These are phyloP conservation scores for Harlomillsia oculata DNA, from an alignment of 1,140 invertebrate species.

Conservation along the genomic window DNA sequence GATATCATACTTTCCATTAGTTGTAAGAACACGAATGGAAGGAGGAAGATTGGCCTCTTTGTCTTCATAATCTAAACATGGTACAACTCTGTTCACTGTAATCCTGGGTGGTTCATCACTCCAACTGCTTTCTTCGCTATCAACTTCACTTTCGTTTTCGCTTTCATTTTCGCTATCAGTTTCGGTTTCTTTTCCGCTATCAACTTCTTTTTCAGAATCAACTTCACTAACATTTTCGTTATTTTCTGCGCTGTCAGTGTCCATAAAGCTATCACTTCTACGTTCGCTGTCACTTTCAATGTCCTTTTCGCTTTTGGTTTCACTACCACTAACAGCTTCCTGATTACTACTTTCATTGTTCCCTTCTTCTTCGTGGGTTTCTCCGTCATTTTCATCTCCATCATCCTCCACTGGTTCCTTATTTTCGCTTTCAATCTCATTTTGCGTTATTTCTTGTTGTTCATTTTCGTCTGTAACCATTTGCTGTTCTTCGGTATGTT, in stretches of 20 bases:
- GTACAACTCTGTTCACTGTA: not conserved
- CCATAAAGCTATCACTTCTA: no score
- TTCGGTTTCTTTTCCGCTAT: not conserved
- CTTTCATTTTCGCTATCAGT: no score
- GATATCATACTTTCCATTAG: slow-evolving; percentile 19
- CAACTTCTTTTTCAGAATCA: not conserved
- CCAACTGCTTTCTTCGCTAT: not conserved
- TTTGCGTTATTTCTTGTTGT: not conserved
- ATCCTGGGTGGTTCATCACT: not conserved
- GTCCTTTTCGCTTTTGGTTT: not conserved
- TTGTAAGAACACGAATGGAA: slow-evolving; percentile 11
- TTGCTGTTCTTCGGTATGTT: not conserved
- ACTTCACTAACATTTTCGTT: not conserved
- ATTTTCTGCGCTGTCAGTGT: not conserved
- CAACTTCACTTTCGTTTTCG: not conserved
- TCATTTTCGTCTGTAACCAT: no score
- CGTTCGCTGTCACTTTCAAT: not conserved
- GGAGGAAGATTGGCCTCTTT: slow-evolving; percentile 11
- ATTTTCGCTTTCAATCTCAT: not conserved
- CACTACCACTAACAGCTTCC: no score
- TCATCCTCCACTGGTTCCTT: not conserved
- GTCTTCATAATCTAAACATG: not conserved
- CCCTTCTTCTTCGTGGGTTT: not conserved
- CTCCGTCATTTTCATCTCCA: not conserved
- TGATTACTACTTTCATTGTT: no score